These are phyloP conservation scores for Drosophila kanekoi DNA, from an alignment of 2,888 invertebrate genomes.

Conservation along the genomic window DNA sequence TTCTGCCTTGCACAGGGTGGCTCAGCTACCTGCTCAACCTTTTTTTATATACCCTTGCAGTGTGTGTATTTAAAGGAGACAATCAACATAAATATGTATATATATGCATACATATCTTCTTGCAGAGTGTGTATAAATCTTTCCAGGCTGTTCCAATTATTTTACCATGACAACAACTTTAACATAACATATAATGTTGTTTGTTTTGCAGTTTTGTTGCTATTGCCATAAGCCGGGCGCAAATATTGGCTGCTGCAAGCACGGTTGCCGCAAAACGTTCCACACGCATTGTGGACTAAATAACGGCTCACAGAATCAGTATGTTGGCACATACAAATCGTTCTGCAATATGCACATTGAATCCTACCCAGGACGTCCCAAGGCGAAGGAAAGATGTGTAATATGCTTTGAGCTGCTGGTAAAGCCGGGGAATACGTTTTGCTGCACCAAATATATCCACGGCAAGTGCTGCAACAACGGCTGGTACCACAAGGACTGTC, in stretches of 20 bases:
- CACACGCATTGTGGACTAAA: slow-evolving; percentile 91
- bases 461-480: slow-evolving; percentile 92
- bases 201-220: slow-evolving; percentile 87
- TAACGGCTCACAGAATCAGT: slow-evolving; percentile 88
- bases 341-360: slow-evolving; percentile 75
- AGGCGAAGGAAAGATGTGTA: slow-evolving; percentile 85
- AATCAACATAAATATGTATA: too few relatives aligned
- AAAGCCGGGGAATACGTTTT: slow-evolving; percentile 79
- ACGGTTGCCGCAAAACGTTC: slow-evolving; percentile 90
- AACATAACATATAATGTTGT: not conserved
- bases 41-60: too few relatives aligned
- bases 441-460: slow-evolving; percentile 86
- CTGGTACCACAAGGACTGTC: slow-evolving; percentile 91
- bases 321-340: slow-evolving; percentile 87
- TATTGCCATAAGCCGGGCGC: slow-evolving; percentile 89
- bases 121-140: too few relatives aligned
- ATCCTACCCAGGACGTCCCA: slow-evolving; percentile 21
- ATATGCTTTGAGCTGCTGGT: slow-evolving; percentile 89
- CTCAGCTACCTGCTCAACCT: too few relatives aligned
- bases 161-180: too few relatives aligned
- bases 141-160: too few relatives aligned
- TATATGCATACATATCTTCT: too few relatives aligned
- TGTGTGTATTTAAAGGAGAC: too few relatives aligned
- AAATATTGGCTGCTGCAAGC: slow-evolving; percentile 90
- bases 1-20: too few relatives aligned